phyloP scores from a whole-genome alignment of 2,888 invertebrate genomes.

The Diloba caeruleocephala region DNA sequence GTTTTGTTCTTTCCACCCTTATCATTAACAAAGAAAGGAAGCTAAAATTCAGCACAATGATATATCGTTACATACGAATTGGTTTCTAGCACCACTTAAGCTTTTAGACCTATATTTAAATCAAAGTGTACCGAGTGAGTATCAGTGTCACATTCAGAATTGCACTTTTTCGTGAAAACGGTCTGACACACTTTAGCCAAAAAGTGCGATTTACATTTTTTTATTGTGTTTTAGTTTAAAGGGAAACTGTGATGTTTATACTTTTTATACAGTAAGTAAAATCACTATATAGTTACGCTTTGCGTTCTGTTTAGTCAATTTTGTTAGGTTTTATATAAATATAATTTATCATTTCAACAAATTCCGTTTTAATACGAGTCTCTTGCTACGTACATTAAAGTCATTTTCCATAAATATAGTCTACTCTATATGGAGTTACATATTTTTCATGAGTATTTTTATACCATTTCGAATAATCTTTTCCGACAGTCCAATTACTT shows the following conservation, averaged over 20 bases:
- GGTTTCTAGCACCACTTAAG: constrained; percentile 79
- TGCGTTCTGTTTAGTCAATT: too few species aligned
- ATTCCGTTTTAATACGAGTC: constrained; percentile 33
- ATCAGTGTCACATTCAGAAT: too few species aligned
- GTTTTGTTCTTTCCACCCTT: constrained; percentile 21
- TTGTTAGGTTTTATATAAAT: too few species aligned
- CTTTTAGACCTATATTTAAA: constrained; percentile 44
- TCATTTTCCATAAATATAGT: constrained; percentile 27
- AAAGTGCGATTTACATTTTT: too few species aligned
- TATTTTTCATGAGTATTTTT: constrained; percentile 15
- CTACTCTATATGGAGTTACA: constrained; percentile 48
- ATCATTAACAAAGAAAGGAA: constrained; percentile 42
- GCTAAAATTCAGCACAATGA: constrained; percentile 25
- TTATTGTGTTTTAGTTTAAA: too few species aligned
- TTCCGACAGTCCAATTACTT: constrained; percentile 41
- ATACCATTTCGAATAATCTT: constrained; percentile 19
- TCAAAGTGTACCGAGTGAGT: too few species aligned
- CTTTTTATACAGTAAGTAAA: too few species aligned
- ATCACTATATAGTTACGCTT: too few species aligned
- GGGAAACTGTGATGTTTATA: too few species aligned
- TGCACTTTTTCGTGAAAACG: too few species aligned
- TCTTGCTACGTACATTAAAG: constrained; percentile 52
- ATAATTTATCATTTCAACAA: too few species aligned
- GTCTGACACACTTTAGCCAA: too few species aligned
- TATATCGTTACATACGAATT: constrained; percentile 54